phyloP scores from a whole-genome alignment of 30 jellyfish, hydroid and myxozoan genomes.

The Rhopilema esculentum region DNA sequence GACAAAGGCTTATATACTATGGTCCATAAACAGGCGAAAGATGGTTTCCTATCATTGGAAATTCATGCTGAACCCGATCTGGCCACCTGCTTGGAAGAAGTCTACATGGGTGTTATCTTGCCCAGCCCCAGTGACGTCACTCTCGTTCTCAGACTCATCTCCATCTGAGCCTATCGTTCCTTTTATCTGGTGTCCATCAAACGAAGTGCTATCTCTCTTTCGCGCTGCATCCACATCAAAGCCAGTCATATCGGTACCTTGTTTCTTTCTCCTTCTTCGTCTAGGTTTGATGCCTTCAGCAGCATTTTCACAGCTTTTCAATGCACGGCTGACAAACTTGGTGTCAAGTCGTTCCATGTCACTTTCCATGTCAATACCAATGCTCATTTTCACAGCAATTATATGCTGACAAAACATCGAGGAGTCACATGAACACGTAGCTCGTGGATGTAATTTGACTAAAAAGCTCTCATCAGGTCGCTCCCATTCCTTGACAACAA shows the following conservation, averaged over 20 bases:
- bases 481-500: slow-evolving; percentile 64
- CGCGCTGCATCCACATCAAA: slow-evolving; percentile 34
- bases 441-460: slow-evolving; percentile 84
- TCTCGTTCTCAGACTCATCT: slow-evolving; percentile 50
- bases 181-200: slow-evolving; percentile 13
- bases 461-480: slow-evolving; percentile 44
- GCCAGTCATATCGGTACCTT: slow-evolving; percentile 13
- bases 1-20: too few species aligned
- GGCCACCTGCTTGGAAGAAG: slow-evolving; percentile 55
- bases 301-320: slow-evolving; percentile 66
- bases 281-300: slow-evolving; percentile 69
- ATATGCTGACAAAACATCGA: slow-evolving; percentile 86
- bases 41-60: slow-evolving; percentile 11
- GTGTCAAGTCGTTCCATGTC: slow-evolving; percentile 73
- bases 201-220: slow-evolving; percentile 25
- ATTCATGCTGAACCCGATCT: slow-evolving; percentile 42
- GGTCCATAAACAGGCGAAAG: background rate
- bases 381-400: slow-evolving; percentile 88
- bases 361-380: slow-evolving; percentile 87
- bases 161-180: slow-evolving; percentile 34
- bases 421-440: slow-evolving; percentile 85
- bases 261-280: slow-evolving; percentile 59
- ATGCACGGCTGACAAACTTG: slow-evolving; percentile 68
- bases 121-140: slow-evolving; percentile 55
- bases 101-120: slow-evolving; percentile 45